Conservation (phyloP, 2,888 invertebrate genomes). For the Sesamia inferens region DNA sequence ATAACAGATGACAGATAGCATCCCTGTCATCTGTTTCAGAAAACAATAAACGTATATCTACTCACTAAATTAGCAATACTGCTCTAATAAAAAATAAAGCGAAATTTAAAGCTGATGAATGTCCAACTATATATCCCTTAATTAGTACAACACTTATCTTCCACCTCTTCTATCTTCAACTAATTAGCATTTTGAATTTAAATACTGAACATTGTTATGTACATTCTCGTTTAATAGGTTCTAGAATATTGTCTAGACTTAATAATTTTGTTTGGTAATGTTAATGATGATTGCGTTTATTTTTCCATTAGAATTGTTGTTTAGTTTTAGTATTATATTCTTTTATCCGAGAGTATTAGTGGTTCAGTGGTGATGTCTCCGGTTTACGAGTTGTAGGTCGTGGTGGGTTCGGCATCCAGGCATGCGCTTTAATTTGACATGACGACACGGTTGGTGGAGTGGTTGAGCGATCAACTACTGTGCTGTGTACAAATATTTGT, state of each 20-base stretch:
- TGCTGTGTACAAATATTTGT: too few relatives aligned
- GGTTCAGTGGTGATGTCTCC: too few relatives aligned
- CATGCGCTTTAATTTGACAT: too few relatives aligned
- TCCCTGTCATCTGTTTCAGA: too few relatives aligned
- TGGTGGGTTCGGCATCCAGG: too few relatives aligned
- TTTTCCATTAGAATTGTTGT: slow-evolving; percentile 10
- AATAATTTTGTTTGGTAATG: slow-evolving; percentile 20
- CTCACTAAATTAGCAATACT: background rate
- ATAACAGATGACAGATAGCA: too few relatives aligned
- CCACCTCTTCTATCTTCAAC: too few relatives aligned
- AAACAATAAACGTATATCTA: too few relatives aligned
- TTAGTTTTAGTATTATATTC: background rate
- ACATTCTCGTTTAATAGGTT: slow-evolving; percentile 7
- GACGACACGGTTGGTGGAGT: too few relatives aligned
- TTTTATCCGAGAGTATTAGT: background rate
- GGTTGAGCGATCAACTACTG: too few relatives aligned
- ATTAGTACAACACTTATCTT: slow-evolving; percentile 40
- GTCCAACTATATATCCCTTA: slow-evolving; percentile 18
- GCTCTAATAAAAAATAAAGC: too few relatives aligned
- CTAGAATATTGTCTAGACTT: slow-evolving; percentile 22
- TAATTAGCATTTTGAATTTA: slow-evolving; percentile 46
- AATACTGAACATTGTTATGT: slow-evolving; percentile 26
- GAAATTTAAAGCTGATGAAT: slow-evolving; percentile 32
- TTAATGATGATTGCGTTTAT: slow-evolving; percentile 34
- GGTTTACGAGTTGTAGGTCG: too few relatives aligned